Evolutionary conservation across 2,797 vertebrate species (phyloP), one percentile per base, ranked within the genome.

Genomic region (Xenentodon cancila): DNA sequence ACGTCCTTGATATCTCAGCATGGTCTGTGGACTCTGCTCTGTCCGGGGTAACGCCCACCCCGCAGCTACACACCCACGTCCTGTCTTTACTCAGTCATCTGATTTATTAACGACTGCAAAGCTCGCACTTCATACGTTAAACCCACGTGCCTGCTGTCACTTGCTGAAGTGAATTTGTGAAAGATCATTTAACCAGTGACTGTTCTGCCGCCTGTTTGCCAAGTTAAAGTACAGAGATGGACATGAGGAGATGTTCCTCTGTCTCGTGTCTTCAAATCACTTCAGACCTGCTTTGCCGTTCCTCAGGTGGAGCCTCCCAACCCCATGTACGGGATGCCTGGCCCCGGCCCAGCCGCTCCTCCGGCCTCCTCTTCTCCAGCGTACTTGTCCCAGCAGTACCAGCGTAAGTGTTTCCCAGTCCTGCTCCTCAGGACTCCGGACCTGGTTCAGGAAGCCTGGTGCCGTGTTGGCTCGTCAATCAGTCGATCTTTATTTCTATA

Each of bases 361-460:
- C 80, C 92, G 0, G 42, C 84, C 1, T 75, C 94, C 16, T 73
- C 89, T 45, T 34, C 78, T 59, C 81, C 92, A 7, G 87, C 75
- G 1, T 96, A 93, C 81, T 85, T 95, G 87, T 84, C 93, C 0
- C 96, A 95, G 73, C 67, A 93, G 0, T 97, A 97, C 77, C 96
- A 95, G 75, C 93, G 97, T 99, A 87, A 97, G 97, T 96, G 34
- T 13, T 37, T 25, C 25, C 25, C 25, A 25, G 25, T 25, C 25
- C 25, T 25, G 25, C 3, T 25, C 25, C 25, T 25, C 25, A 5
- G 25, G 25, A 25, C 25, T 5, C 25, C 25, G 5, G 25, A 25
- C 25, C 25, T 25, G 25, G 30, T 30, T 6, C 3, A 25, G 25
- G 25, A 25, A 25, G 5, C 3, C 25, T 25, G 25, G 3, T 25